Base-by-base conservation (phyloP, 2,888 invertebrate species). In the Beris chalybata region DNA sequence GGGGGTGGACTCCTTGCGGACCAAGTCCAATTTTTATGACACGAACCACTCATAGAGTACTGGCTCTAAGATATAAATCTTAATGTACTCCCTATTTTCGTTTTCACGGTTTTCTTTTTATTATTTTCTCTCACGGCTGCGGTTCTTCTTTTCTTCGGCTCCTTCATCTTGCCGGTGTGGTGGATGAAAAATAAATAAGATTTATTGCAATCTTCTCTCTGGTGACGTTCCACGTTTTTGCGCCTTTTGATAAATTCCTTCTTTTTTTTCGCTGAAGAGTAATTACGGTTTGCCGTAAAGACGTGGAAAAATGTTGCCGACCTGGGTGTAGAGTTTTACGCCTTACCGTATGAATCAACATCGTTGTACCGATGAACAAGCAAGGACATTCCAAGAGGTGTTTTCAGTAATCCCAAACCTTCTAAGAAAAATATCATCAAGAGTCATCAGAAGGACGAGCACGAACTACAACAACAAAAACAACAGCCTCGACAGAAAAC, bases 151-250 rank as follows among this genome's bases (percentile, higher is more conserved):
- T 52, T 15, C 38, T 38, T 38, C 22, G 22, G 22, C 22, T 22
- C 22, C 38, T 38, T 38, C 38, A 5, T 38, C 38, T 5, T 38
- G 38, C 5, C 9, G 9, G 47, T 29, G 32, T 47, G 13, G n/a
- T 29, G 29, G 29, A 38, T 13, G 50, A 32, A 22, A 65, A 69
- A 66, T 65, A 69, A 69, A 66, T 69, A 67, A 69, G 69, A 69
- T 69, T 69, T 69, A 69, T 69, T 66, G 67, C 69, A 67, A 69
- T 69, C 64, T 65, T 69, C 59, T 59, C 66, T 54, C 66, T 64
- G 66, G 64, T 69, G 67, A 69, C 69, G 64, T 69, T 56, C 69
- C 55, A 65, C 59, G 67, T 66, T 67, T 69, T 67, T 64, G 32
- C 55, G 55, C 50, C 12, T 55, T 64, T 64, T 66, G 68, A 69